Evolutionary conservation across 1,140 invertebrate genomes (phyloP).

Genomic region (Archivesica marissinica): DNA sequence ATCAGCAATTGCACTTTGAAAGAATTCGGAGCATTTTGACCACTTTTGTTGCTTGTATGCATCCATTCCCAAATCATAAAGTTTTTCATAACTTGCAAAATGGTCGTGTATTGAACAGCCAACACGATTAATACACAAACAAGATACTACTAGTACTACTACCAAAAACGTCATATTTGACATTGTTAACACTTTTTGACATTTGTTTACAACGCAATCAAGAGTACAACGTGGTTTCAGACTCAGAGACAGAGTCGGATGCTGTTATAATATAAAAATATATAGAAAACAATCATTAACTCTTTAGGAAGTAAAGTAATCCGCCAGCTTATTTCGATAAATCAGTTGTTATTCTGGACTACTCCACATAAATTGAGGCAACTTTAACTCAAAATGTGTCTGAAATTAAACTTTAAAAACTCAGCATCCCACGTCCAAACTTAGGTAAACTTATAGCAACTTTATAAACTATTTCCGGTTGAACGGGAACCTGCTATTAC

Average conservation of each 20-base stretch:
- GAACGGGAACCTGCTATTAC: conserved; percentile 36
- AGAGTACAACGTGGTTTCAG: no score
- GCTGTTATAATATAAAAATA: no score
- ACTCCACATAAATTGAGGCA: no score
- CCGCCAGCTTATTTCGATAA: no score
- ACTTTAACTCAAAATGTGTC: no score
- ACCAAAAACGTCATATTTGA: neutral
- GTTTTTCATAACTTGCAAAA: conserved; percentile 32
- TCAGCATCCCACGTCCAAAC: conserved; percentile 46
- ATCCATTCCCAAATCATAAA: conserved; percentile 56
- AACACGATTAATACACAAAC: neutral
- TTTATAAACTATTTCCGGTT: conserved; percentile 49
- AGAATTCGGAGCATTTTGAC: conserved; percentile 31
- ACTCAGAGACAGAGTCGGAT: no score
- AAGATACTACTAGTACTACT: neutral
- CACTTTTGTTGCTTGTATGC: conserved; percentile 56
- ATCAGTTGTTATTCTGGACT: no score
- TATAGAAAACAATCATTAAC: no score
- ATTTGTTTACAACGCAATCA: no score
- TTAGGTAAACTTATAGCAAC: conserved; percentile 21
- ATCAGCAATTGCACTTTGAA: conserved; percentile 50
- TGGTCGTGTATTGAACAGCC: neutral
- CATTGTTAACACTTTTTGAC: no score
- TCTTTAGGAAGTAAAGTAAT: no score
- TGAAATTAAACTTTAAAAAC: conserved; percentile 3